Conservation (phyloP, 1,140 invertebrate genomes). For the Achroia grisella region DNA sequence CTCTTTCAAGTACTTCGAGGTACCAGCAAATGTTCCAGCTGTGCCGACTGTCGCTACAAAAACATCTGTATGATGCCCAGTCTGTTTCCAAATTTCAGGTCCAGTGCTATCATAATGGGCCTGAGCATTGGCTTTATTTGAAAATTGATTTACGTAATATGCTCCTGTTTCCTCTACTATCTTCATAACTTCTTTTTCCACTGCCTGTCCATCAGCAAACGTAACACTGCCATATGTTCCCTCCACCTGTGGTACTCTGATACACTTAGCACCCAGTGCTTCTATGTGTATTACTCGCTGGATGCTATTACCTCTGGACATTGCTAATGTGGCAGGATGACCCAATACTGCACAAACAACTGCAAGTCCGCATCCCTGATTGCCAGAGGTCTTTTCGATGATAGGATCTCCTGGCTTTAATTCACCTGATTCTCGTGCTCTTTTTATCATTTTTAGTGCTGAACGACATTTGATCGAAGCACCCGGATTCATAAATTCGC, state of each 20-base stretch:
- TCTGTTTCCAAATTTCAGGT: constrained; percentile 62
- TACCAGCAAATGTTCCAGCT: constrained; percentile 52
- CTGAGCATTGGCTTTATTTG: constrained; percentile 37
- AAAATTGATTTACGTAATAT: constrained; percentile 57
- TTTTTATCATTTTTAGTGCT: constrained; percentile 47
- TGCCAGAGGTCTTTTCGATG: constrained; percentile 56
- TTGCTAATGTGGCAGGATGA: constrained; percentile 49
- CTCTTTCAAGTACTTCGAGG: constrained; percentile 53
- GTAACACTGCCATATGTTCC: constrained; percentile 61
- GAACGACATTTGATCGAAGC: constrained; percentile 61
- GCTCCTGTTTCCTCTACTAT: constrained; percentile 41
- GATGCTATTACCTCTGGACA: constrained; percentile 57
- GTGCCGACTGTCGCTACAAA: constrained; percentile 59
- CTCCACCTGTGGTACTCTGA: constrained; percentile 55
- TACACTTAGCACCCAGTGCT: constrained; percentile 53
- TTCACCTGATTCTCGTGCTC: constrained; percentile 33
- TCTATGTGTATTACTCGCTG: constrained; percentile 61
- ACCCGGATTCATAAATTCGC: constrained; percentile 63
- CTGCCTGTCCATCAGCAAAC: constrained; percentile 42
- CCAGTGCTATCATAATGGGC: constrained; percentile 52
- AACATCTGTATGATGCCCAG: constrained; percentile 48
- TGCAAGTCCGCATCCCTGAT: constrained; percentile 58
- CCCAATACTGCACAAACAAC: constrained; percentile 53
- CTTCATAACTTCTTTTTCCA: constrained; percentile 38
- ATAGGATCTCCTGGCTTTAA: constrained; percentile 44